These are phyloP conservation scores for Agrotis segetum DNA, from an alignment of 2,888 invertebrate species.

Conservation along the genomic window DNA sequence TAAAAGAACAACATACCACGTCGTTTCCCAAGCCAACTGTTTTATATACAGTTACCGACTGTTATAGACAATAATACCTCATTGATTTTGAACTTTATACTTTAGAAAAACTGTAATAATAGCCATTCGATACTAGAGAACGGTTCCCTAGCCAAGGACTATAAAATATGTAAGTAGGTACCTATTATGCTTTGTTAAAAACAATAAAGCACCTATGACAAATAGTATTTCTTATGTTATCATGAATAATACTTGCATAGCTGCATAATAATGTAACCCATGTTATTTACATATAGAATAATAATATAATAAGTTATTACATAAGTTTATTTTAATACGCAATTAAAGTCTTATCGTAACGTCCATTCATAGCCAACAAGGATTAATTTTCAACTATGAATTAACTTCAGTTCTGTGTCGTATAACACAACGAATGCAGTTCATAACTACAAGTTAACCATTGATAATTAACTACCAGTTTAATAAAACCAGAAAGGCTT, in stretches of 20 bases:
- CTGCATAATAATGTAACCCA: conserved; percentile 38
- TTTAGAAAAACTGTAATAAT: conserved; percentile 27
- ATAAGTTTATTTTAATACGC: conserved; percentile 21
- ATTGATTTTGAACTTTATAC: conserved; percentile 26
- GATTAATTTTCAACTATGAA: not conserved
- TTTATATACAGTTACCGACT: conserved; percentile 28
- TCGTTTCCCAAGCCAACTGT: conserved; percentile 49
- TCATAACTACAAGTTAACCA: not conserved
- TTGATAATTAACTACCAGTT: conserved; percentile 32
- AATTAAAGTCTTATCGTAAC: conserved; percentile 30
- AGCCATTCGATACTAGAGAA: conserved; percentile 7
- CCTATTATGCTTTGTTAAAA: conserved; percentile 47
- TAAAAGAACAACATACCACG: conserved; percentile 26
- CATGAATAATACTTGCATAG: conserved; percentile 51
- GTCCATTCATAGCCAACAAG: conserved; percentile 18
- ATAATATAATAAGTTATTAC: conserved; percentile 37
- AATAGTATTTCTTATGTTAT: conserved; percentile 39
- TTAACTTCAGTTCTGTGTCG: not conserved
- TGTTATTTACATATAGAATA: conserved; percentile 34
- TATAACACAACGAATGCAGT: conserved; percentile 23
- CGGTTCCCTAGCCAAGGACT: conserved; percentile 25
- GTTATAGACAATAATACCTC: conserved; percentile 39
- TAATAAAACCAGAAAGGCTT: conserved; percentile 38
- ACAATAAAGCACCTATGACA: conserved; percentile 44
- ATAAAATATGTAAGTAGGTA: no score